These are phyloP conservation scores for Hyperoplus lanceolatus DNA, from an alignment of 2,797 vertebrate species.

Conservation along the genomic window DNA sequence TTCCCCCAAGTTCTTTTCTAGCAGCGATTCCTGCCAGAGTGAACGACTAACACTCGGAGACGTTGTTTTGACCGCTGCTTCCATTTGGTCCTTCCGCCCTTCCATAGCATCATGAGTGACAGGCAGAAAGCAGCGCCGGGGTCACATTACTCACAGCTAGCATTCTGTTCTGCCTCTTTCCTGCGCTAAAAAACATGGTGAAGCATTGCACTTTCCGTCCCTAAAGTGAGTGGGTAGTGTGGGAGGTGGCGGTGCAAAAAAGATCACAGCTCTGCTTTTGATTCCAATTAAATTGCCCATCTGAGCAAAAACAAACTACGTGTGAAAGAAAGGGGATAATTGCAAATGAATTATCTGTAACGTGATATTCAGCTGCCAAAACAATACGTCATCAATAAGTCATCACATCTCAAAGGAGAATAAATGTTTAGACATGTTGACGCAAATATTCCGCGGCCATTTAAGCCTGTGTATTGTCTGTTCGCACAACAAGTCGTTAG, in stretches of 20 bases:
- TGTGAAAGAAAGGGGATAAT: slow-evolving; percentile 59
- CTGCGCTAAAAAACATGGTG: slow-evolving; percentile 75
- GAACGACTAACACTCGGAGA: slow-evolving; percentile 46
- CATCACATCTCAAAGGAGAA: slow-evolving; percentile 36
- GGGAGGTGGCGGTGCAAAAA: slow-evolving; percentile 76
- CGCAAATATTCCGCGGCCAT: slow-evolving; percentile 29
- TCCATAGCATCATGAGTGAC: slow-evolving; percentile 79
- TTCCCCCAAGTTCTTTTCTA: slow-evolving; percentile 35
- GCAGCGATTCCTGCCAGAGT: slow-evolving; percentile 54
- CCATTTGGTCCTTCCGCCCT: slow-evolving; percentile 70
- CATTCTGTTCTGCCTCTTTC: slow-evolving; percentile 78
- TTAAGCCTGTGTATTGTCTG: slow-evolving; percentile 40
- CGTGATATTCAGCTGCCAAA: slow-evolving; percentile 34
- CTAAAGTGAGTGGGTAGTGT: slow-evolving; percentile 77
- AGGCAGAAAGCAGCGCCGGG: slow-evolving; percentile 70
- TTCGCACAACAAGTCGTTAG: slow-evolving; percentile 59
- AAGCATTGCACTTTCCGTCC: slow-evolving; percentile 73
- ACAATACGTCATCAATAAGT: slow-evolving; percentile 40
- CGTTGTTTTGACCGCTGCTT: slow-evolving; percentile 60
- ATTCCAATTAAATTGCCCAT: slow-evolving; percentile 73
- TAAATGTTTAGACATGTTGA: slow-evolving; percentile 67
- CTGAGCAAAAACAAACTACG: slow-evolving; percentile 57
- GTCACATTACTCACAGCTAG: slow-evolving; percentile 79
- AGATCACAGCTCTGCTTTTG: slow-evolving; percentile 64
- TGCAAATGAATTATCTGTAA: slow-evolving; percentile 65